phyloP scores from a whole-genome alignment of 2,113 vertebrate species.

The Leucopternis melanops region DNA sequence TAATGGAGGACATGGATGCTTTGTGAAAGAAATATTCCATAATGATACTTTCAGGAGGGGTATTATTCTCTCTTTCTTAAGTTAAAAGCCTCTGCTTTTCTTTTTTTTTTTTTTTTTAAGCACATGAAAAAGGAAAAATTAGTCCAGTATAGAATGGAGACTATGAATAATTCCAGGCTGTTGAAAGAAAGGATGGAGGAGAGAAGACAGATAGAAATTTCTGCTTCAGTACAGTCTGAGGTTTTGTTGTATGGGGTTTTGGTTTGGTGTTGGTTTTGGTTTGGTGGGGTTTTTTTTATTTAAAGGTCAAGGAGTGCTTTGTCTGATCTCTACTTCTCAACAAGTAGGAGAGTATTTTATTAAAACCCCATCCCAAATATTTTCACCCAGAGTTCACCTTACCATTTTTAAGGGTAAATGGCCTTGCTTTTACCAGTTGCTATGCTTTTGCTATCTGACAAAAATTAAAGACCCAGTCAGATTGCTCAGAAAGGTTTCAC shows the following conservation, averaged over 20 bases:
- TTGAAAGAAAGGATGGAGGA: neutral
- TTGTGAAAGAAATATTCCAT: conserved; percentile 54
- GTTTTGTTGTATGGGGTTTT: neutral
- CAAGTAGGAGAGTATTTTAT: neutral
- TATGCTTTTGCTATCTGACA: neutral
- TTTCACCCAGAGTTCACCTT: neutral
- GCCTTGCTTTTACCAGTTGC: neutral
- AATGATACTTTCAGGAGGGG: neutral
- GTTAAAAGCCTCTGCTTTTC: neutral
- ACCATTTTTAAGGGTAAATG: neutral
- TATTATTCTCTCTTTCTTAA: neutral
- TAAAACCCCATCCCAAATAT: neutral
- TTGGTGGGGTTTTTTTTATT: neutral
- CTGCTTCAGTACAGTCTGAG: neutral
- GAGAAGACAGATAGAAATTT: neutral
- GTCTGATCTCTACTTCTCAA: neutral
- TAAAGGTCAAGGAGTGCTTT: neutral
- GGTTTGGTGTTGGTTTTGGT: neutral
- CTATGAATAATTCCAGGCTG: neutral
- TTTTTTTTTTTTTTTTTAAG: neutral
- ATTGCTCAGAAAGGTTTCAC: neutral
- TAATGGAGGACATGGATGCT: conserved; percentile 13
- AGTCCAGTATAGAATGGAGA: neutral
- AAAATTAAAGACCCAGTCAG: neutral
- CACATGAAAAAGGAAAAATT: neutral